These are phyloP conservation scores for Myoxocephalus aenaeus DNA, from an alignment of 2,797 vertebrate genomes.

Conservation along the genomic window DNA sequence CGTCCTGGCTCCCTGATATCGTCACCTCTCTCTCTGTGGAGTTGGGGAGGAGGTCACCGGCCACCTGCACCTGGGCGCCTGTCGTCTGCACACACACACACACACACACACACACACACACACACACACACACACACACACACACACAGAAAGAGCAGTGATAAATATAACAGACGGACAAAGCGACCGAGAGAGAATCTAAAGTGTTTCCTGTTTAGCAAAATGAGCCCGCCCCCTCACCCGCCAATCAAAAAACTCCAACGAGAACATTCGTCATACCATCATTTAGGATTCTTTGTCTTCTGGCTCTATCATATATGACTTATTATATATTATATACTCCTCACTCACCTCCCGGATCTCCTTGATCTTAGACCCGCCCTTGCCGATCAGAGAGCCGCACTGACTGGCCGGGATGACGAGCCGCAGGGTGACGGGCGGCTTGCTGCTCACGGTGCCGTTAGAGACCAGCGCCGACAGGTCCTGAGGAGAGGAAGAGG, in stretches of 20 bases:
- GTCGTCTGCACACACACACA: slow-evolving; percentile 84
- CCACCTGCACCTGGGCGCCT: slow-evolving; percentile 96
- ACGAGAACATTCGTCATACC: no score
- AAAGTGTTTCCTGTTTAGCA: no score
- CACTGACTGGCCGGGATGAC: slow-evolving; percentile 97
- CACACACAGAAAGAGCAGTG: no score
- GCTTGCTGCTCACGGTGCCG: slow-evolving; percentile 87
- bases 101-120: slow-evolving; percentile 14
- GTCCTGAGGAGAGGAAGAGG: slow-evolving; percentile 79
- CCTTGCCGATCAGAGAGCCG: slow-evolving; percentile 95
- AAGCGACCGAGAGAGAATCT: no score
- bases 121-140: slow-evolving; percentile 1
- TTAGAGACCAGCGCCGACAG: slow-evolving; percentile 87
- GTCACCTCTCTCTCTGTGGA: slow-evolving; percentile 97
- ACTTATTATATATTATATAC: no score
- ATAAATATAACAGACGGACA: no score
- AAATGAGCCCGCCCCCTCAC: no score
- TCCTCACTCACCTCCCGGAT: slow-evolving; percentile 90
- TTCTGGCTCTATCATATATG: no score
- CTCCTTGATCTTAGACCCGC: slow-evolving; percentile 96
- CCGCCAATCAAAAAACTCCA: no score
- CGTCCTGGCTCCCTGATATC: slow-evolving; percentile 92
- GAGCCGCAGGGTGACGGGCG: slow-evolving; percentile 91
- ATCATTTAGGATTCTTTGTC: no score
- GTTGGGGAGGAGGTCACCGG: slow-evolving; percentile 95